A percentile compares a stretch with the other conserved stretches of the same genome.
Evolutionary conservation across 2,113 vertebrate species (phyloP).

Genomic region (Caranx ignobilis): DNA sequence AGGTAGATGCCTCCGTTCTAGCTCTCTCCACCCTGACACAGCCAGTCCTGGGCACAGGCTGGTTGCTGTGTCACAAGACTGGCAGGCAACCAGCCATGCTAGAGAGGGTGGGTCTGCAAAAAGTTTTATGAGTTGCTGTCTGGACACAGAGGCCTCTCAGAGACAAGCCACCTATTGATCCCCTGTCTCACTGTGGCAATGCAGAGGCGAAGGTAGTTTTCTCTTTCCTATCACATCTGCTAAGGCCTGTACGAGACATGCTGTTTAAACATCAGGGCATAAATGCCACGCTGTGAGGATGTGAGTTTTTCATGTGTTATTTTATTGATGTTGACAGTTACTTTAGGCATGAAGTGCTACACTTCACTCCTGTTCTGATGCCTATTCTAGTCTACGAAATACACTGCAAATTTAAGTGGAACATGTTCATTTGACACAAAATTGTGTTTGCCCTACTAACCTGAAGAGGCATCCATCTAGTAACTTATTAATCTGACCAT

Average conservation of each 20-base stretch:
- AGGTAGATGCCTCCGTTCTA: constrained; percentile 53
- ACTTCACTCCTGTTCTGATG: neutral
- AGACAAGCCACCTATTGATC: constrained; percentile 73
- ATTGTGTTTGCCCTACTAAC: constrained; percentile 63
- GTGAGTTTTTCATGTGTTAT: neutral
- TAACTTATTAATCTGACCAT: constrained; percentile 74
- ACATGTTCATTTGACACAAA: constrained; percentile 30
- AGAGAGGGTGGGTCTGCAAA: constrained; percentile 49
- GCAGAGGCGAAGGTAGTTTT: constrained; percentile 20
- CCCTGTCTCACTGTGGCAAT: constrained; percentile 35
- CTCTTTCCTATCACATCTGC: constrained; percentile 28
- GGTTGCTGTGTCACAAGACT: constrained; percentile 72
- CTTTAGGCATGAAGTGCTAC: neutral
- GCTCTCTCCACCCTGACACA: constrained; percentile 59
- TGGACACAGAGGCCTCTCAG: constrained; percentile 62
- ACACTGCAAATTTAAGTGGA: neutral
- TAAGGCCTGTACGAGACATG: neutral
- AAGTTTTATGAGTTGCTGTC: constrained; percentile 72
- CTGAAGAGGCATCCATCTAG: constrained; percentile 49
- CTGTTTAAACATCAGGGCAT: neutral
- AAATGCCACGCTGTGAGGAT: neutral
- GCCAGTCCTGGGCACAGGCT: constrained; percentile 57
- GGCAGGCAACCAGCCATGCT: constrained; percentile 64
- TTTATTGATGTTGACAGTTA: neutral
- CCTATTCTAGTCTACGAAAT: neutral